Evolutionary conservation across 2,113 vertebrate species (phyloP).

Genomic region (Vombatus ursinus): DNA sequence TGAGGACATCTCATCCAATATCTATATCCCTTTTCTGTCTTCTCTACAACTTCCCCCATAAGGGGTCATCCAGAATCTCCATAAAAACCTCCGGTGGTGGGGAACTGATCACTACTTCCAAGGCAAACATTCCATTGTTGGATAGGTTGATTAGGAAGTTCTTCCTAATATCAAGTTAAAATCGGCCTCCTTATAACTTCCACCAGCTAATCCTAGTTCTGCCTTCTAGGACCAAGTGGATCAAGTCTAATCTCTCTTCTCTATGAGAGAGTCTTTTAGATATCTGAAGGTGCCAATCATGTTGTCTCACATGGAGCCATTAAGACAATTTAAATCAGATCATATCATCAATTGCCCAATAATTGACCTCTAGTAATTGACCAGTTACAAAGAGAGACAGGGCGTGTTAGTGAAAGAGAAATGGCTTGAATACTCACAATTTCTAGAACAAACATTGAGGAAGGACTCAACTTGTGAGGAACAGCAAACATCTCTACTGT

Average conservation of each 20-base stretch:
- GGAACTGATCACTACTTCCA: not conserved
- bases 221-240: not conserved
- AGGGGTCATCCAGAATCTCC: not conserved
- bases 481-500: constrained; percentile 58
- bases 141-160: not conserved
- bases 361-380: not conserved
- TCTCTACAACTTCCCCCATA: not conserved
- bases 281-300: not conserved
- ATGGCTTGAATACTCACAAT: constrained; percentile 61
- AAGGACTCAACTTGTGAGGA: not conserved
- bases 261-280: not conserved
- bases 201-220: not conserved
- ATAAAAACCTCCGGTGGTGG: not conserved
- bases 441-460: constrained; percentile 70
- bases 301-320: not conserved
- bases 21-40: not conserved
- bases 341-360: not conserved
- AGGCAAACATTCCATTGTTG: not conserved
- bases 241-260: not conserved
- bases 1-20: not conserved
- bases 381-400: not conserved
- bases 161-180: not conserved
- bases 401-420: not conserved
- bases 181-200: not conserved
- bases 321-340: not conserved